Evolutionary conservation across 1,140 invertebrate species (phyloP), one percentile per base, ranked within the genome.

Genomic region (Anastrepha obliqua): DNA sequence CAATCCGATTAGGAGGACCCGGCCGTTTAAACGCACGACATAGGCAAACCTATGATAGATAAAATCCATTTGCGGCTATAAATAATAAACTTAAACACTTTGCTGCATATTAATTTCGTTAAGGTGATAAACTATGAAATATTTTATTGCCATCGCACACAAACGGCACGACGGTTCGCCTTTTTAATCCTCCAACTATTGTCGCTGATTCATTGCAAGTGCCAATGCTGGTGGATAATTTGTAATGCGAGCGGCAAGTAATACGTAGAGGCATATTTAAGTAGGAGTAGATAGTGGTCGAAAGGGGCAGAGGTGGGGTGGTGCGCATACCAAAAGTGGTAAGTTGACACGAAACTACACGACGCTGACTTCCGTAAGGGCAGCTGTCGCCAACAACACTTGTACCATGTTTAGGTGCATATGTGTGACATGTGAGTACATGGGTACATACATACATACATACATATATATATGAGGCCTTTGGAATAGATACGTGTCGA

Each of bases 61-160:
- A 58, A 55, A 58, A 55, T 81, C n/a, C 0, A 81, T 81, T 55
- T 81, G n/a, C 15, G 47, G n/a, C 74, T 20, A 81, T 81, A 81
- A 81, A 81, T 81, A 81, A 81, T 81, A 58, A 81, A 81, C 74
- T 81, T 81, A 81, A 81, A 17, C 47, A 81, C 17, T 81, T 55
- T 9, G 47, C 47, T 81, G 74, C 74, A 81, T 81, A 81, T 81
- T 55, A 81, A 81, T 81, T 81, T 81, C 74, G 47, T 20, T 81
- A 20, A 58, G 74, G 74, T 81, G 74, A 81, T 81, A 81, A 58
- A 81, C 47, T 9, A 55, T 29, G 17, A 81, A 81, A 81, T 58
- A 55, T 81, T 51, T 81, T n/a, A 81, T 51, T 44, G 47, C 74
- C 74, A 55, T 20, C 47, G 17, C 44, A 55, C 47, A 81, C 47